These are phyloP conservation scores for Tapirus indicus DNA, from an alignment of 2,797 vertebrate genomes.

Conservation along the genomic window DNA sequence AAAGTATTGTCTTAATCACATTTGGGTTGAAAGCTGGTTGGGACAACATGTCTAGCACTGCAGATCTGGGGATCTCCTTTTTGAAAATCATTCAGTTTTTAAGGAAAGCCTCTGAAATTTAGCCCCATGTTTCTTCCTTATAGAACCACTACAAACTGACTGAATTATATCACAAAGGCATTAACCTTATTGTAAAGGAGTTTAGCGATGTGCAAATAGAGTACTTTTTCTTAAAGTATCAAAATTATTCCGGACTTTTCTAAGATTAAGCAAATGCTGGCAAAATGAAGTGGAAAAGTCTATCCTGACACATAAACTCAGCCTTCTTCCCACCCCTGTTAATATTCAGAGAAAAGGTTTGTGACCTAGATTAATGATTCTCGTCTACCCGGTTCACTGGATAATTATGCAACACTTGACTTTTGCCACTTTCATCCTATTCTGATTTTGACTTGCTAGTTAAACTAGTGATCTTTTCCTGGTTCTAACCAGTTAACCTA, in stretches of 20 bases:
- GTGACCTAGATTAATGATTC: background rate
- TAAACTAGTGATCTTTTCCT: background rate
- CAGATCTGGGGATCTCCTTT: background rate
- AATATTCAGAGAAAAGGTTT: background rate
- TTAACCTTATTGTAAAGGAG: background rate
- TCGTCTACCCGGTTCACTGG: background rate
- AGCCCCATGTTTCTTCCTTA: background rate
- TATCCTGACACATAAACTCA: background rate
- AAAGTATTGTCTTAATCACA: conserved; percentile 21
- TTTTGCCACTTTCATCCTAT: background rate
- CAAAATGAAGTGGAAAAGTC: conserved; percentile 3
- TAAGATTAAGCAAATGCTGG: background rate
- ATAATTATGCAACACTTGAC: background rate
- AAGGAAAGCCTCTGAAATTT: background rate
- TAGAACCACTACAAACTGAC: background rate
- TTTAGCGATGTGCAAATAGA: background rate
- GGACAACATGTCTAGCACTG: background rate
- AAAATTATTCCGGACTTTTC: background rate
- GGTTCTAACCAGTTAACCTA: background rate
- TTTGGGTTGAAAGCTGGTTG: conserved; percentile 13
- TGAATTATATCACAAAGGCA: background rate
- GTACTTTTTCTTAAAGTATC: background rate
- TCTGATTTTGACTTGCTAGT: conserved; percentile 1
- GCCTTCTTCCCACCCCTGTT: background rate
- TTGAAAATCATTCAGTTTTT: conserved; percentile 2